Evolutionary conservation across 2,113 vertebrate species (phyloP).

Genomic region (Syngnathus typhle): DNA sequence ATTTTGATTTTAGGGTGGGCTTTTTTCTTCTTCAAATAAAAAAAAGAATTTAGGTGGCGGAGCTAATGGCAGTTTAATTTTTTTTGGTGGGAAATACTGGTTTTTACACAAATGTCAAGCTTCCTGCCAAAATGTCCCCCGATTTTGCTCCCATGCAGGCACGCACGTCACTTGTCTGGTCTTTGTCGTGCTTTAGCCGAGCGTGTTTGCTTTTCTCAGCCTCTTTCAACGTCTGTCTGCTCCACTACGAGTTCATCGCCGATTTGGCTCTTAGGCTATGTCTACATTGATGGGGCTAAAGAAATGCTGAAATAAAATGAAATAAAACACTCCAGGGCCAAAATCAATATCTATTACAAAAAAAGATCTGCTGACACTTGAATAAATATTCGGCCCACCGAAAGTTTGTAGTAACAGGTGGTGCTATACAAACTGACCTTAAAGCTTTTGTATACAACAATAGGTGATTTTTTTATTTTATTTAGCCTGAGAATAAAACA

Average conservation of each 20-base stretch:
- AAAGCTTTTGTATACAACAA: no score
- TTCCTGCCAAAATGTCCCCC: constrained; percentile 12
- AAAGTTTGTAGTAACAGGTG: background rate
- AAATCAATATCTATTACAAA: background rate
- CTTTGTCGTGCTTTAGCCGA: constrained; percentile 32
- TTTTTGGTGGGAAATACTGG: no score
- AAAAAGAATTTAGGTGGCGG: no score
- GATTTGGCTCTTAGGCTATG: background rate
- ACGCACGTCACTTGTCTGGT: constrained; percentile 29
- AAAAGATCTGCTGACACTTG: background rate
- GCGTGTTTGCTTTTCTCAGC: constrained; percentile 32
- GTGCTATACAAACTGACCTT: background rate
- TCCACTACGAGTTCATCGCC: constrained; percentile 13
- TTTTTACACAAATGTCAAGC: background rate
- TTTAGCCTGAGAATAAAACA: background rate
- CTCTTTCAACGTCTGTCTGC: constrained; percentile 16
- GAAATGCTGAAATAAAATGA: background rate
- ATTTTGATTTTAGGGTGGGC: no score
- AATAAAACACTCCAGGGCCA: background rate
- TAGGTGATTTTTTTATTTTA: background rate
- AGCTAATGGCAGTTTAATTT: no score
- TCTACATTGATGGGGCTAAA: background rate
- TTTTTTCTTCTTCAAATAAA: no score
- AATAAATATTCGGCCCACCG: background rate
- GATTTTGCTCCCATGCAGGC: constrained; percentile 6